Conservation (phyloP, 2,113 vertebrate species). For the Scolopax mira region DNA sequence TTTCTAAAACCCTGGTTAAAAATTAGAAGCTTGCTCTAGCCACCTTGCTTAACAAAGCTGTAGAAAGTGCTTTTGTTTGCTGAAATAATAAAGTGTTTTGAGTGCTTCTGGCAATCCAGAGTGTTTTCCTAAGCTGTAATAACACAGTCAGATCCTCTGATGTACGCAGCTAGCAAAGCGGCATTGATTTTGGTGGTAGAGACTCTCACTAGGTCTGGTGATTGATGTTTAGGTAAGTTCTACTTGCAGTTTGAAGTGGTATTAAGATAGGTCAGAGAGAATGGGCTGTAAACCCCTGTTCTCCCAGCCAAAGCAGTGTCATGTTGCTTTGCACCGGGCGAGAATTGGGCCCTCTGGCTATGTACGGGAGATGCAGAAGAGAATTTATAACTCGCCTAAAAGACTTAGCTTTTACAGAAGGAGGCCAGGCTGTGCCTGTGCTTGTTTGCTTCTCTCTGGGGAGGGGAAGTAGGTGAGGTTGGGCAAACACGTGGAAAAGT, state of each 20-base stretch:
- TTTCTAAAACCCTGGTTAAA: neutral
- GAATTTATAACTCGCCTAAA: neutral
- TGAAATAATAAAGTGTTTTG: neutral
- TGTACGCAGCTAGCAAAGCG: neutral
- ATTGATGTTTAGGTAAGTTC: neutral
- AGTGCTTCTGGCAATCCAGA: neutral
- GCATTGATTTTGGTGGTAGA: neutral
- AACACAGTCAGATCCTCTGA: neutral
- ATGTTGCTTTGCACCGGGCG: rapidly evolving
- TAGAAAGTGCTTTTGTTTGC: neutral
- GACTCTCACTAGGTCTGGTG: neutral
- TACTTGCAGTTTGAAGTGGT: conserved; percentile 11
- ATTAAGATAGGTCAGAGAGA: conserved; percentile 14
- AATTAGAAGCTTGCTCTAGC: neutral
- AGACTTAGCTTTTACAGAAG: neutral
- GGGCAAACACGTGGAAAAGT: neutral
- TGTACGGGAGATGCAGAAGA: neutral
- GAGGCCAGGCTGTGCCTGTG: neutral
- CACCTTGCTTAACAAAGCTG: neutral
- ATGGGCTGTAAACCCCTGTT: neutral
- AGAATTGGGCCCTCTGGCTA: neutral
- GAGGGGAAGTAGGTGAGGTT: neutral
- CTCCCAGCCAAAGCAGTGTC: neutral
- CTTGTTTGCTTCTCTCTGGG: neutral
- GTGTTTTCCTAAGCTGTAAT: conserved; percentile 26